phyloP scores from a whole-genome alignment of 2,888 invertebrate species.

The Ormyrus thymus region DNA sequence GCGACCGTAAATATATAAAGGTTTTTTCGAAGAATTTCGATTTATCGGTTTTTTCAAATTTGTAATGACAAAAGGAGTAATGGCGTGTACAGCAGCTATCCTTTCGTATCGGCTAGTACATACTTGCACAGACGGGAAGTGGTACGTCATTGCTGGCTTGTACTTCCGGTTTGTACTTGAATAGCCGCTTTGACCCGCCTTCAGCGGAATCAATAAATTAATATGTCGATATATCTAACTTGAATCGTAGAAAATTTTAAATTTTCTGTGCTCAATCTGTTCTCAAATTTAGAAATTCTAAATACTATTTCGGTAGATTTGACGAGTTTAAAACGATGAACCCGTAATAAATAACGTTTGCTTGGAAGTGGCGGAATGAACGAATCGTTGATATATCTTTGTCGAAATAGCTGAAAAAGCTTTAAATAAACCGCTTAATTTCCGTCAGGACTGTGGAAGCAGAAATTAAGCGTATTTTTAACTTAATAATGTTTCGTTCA shows the following conservation, averaged over 20 bases:
- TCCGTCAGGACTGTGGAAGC: too few relatives aligned
- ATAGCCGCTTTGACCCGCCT: conserved; percentile 61
- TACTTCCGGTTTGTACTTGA: conserved; percentile 66
- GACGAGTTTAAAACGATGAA: too few relatives aligned
- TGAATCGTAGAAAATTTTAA: conserved; percentile 21
- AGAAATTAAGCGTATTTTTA: too few relatives aligned
- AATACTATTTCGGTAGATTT: not conserved
- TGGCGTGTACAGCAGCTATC: conserved; percentile 51
- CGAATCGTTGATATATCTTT: too few relatives aligned
- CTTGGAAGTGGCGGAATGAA: too few relatives aligned
- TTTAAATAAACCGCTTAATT: too few relatives aligned
- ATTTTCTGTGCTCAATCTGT: not conserved
- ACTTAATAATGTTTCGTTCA: too few relatives aligned
- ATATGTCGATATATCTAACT: conserved; percentile 31
- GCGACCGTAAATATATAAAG: too few relatives aligned
- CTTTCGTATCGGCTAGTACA: conserved; percentile 57
- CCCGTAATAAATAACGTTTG: too few relatives aligned
- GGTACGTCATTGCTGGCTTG: conserved; percentile 68
- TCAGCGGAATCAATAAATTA: conserved; percentile 64
- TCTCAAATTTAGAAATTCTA: not conserved
- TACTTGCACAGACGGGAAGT: conserved; percentile 65
- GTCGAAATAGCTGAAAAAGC: too few relatives aligned
- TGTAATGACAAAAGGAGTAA: conserved; percentile 20
- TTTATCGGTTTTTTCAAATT: not conserved
- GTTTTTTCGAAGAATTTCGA: not conserved